Evolutionary conservation across 1,140 invertebrate species (phyloP), one percentile per base, ranked within the genome.

Genomic region (Tetramorium alpestre): DNA sequence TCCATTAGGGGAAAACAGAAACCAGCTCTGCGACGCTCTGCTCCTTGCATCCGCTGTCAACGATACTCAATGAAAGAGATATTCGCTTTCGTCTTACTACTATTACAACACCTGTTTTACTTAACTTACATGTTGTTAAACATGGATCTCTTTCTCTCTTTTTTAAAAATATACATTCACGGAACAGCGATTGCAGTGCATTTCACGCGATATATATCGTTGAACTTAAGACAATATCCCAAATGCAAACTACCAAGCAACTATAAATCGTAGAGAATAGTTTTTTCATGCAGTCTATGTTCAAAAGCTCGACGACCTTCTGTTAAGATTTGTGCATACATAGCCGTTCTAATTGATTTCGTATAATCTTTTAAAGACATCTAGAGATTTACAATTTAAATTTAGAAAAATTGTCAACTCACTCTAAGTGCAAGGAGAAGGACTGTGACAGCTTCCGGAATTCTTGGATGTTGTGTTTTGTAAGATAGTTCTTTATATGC

Each of bases 371-470:
- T 38, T 4, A 33, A 73, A 54, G 22, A 69, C 22, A 75, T 41
- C 16, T n/a, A 13, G 11, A 58, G 1, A 47, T 84, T 60, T 84
- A 75, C 2, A 70, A 70, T 70, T 69, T 69, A 69, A 67, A 69
- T 11, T 5, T 22, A 33, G 11, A 38, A 33, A 88, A 54, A 41
- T 49, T 54, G 13, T 18, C 82, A 91, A 41, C 90, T 94, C 91
- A 95, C 95, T 96, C 97, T 98, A n/a, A 99, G 96, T 69, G 98
- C 98, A 92, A 98, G 96, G 67, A 99, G 96, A 85, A 99, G 96
- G 86, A 99, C 97, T 85, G 97, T 97, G 69, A 99, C 96, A 80
- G 98, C 98, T 92, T 99, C 97, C 18, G 97, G 97, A 49, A 98
- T 96, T 89, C 97, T 97, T 28, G 97, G 95, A 95, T 98, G 97